phyloP scores from a whole-genome alignment of 2,888 invertebrate species.

The Noctua janthe region DNA sequence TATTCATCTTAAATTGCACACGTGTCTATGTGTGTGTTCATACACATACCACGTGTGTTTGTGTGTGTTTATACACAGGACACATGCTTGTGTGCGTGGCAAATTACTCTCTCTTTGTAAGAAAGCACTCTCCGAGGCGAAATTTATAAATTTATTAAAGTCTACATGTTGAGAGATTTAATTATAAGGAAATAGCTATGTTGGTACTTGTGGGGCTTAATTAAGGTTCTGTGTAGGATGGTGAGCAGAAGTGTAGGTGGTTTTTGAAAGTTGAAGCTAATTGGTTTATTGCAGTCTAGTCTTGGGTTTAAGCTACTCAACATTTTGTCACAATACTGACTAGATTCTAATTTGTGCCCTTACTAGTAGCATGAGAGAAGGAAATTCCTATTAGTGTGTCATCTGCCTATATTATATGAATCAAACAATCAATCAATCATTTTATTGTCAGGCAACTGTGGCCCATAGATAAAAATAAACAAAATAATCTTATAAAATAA shows the following conservation, averaged over 20 bases:
- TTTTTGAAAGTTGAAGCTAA: neutral
- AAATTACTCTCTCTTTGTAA: conserved; percentile 86
- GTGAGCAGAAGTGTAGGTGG: neutral
- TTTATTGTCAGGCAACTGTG: no score
- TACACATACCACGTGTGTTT: conserved; percentile 57
- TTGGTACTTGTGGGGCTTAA: conserved; percentile 11
- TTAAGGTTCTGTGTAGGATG: conserved; percentile 24
- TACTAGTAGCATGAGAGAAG: neutral
- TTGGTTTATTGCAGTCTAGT: neutral
- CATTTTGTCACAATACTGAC: no score
- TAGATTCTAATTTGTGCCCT: neutral
- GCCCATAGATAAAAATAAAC: no score
- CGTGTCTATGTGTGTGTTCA: conserved; percentile 81
- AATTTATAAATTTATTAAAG: conserved; percentile 89
- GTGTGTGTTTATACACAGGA: conserved; percentile 63
- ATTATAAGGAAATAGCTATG: conserved; percentile 54
- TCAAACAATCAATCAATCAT: no score
- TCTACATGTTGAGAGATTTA: conserved; percentile 71
- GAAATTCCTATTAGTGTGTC: neutral
- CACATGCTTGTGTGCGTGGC: conserved; percentile 71
- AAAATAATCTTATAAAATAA: no score
- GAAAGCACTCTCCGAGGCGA: conserved; percentile 80
- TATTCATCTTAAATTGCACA: conserved; percentile 91
- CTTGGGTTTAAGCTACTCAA: no score
- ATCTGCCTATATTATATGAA: no score